phyloP scores from a whole-genome alignment of 2,113 vertebrate genomes.

The Cricetomys ansorgei region DNA sequence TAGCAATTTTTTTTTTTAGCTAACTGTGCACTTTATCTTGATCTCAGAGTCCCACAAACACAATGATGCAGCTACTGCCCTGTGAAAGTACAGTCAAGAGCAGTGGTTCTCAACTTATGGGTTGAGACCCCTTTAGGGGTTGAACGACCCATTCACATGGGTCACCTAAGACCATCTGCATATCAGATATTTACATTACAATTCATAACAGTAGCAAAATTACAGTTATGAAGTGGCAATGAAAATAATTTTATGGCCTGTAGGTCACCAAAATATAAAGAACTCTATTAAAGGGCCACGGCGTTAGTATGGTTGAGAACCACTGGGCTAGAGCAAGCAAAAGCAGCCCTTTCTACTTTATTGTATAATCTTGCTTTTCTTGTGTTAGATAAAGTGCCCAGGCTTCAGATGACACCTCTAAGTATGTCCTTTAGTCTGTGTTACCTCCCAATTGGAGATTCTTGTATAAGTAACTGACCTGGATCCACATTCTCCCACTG shows the following conservation, averaged over 20 bases:
- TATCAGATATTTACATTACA: too few species aligned
- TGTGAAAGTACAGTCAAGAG: not conserved
- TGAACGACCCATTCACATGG: too few species aligned
- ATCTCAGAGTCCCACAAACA: not conserved
- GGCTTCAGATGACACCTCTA: not conserved
- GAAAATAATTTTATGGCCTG: too few species aligned
- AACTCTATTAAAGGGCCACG: too few species aligned
- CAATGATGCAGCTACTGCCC: not conserved
- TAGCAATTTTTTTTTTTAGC: not conserved
- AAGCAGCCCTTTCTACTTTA: not conserved
- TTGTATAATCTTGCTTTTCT: not conserved
- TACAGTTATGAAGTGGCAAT: too few species aligned
- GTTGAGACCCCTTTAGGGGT: too few species aligned
- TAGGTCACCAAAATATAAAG: too few species aligned
- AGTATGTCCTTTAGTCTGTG: not conserved
- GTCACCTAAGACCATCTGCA: too few species aligned
- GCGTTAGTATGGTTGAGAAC: too few species aligned
- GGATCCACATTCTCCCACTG: too few species aligned
- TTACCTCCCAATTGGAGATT: not conserved
- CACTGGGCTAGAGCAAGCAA: not conserved
- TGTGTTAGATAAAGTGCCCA: not conserved
- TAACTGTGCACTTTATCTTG: not conserved
- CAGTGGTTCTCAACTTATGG: too few species aligned
- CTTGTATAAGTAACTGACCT: not conserved
- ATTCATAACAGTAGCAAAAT: too few species aligned